A percentile compares a stretch with the other conserved stretches of the same genome.
Conservation (phyloP, 2,888 invertebrate species). For the Erebia epiphron region DNA sequence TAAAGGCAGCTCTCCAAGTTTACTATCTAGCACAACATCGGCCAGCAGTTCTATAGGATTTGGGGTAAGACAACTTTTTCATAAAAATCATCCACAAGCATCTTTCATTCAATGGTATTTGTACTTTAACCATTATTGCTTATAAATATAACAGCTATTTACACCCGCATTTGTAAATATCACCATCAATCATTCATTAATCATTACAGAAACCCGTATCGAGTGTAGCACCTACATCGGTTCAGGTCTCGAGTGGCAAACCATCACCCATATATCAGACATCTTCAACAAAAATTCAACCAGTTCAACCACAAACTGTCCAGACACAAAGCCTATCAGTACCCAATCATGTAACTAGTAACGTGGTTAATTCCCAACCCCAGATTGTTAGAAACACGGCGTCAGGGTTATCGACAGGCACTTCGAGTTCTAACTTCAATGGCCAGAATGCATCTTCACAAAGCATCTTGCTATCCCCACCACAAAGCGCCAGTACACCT, state of each 20-base stretch:
- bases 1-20: conserved; percentile 74
- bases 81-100: conserved; percentile 28
- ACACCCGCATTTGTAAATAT: conserved; percentile 71
- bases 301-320: conserved; percentile 90
- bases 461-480: conserved; percentile 81
- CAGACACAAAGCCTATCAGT: conserved; percentile 69
- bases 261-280: conserved; percentile 91
- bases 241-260: conserved; percentile 85
- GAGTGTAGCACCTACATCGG: conserved; percentile 91
- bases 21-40: conserved; percentile 64
- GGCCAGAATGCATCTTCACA: conserved; percentile 70
- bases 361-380: conserved; percentile 74
- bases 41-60: conserved; percentile 75
- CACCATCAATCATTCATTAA: conserved; percentile 77
- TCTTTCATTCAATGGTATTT: conserved; percentile 24
- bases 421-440: conserved; percentile 70
- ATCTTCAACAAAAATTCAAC: conserved; percentile 91
- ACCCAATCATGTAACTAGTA: conserved; percentile 75
- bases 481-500: conserved; percentile 85
- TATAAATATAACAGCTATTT: conserved; percentile 39
- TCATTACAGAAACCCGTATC: conserved; percentile 91
- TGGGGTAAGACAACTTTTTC: conserved; percentile 63
- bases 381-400: conserved; percentile 80
- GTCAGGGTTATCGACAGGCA: conserved; percentile 75
- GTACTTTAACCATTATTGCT: conserved; percentile 41